Evolutionary conservation across 2,888 invertebrate species (phyloP).

Genomic region (Odontocerum albicorne): DNA sequence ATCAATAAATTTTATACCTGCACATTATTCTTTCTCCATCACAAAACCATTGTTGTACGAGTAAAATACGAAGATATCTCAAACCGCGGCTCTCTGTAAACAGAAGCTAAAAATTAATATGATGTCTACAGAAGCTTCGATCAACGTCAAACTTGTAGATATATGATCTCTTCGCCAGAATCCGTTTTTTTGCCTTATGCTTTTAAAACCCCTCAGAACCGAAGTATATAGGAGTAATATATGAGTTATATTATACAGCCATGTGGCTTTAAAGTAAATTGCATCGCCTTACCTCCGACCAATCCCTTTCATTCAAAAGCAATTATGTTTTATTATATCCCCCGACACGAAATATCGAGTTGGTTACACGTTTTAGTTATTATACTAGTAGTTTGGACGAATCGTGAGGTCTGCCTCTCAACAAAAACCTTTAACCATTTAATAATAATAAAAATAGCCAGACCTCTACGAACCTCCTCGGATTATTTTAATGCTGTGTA

Average conservation of each 20-base stretch:
- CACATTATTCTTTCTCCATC: too few relatives aligned
- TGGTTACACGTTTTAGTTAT: conserved; percentile 31
- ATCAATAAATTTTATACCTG: too few relatives aligned
- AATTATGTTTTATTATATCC: conserved; percentile 56
- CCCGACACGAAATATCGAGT: conserved; percentile 30
- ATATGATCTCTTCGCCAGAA: too few relatives aligned
- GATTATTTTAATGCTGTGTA: neutral
- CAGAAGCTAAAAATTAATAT: too few relatives aligned
- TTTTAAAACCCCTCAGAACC: too few relatives aligned
- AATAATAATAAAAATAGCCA: conserved; percentile 18
- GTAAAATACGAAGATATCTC: too few relatives aligned
- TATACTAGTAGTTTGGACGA: conserved; percentile 24
- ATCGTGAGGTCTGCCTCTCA: conserved; percentile 38
- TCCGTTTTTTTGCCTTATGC: too few relatives aligned
- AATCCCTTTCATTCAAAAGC: conserved; percentile 59
- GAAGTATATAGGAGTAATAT: too few relatives aligned
- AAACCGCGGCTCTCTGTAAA: too few relatives aligned
- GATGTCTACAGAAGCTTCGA: too few relatives aligned
- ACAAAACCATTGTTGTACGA: too few relatives aligned
- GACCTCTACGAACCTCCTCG: conserved; percentile 10
- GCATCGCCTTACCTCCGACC: conserved; percentile 39
- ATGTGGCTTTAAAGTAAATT: conserved; percentile 30
- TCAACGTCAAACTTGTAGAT: too few relatives aligned
- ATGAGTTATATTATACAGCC: conserved; percentile 1
- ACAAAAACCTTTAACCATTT: conserved; percentile 9